A percentile compares a stretch with the other conserved stretches of the same genome.
These are phyloP conservation scores for Callospermophilus lateralis DNA, from an alignment of 2,113 vertebrate genomes.

Conservation along the genomic window DNA sequence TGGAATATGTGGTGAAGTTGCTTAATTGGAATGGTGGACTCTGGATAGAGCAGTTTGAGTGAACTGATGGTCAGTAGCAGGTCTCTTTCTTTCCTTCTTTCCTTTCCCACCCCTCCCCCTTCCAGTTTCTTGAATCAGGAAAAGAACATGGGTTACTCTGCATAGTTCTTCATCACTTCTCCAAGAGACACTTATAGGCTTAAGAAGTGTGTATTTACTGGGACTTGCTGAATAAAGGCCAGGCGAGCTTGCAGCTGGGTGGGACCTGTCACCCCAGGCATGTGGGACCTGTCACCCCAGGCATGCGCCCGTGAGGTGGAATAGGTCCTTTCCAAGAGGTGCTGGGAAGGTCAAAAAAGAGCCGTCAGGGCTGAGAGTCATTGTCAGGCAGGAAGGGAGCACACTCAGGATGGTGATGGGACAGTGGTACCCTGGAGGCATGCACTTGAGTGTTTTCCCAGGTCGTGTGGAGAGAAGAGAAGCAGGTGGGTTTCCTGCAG, in stretches of 20 bases:
- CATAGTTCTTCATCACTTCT: background rate
- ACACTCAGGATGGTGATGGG: fast-evolving
- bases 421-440: fast-evolving
- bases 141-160: background rate
- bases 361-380: fast-evolving
- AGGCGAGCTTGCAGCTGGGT: background rate
- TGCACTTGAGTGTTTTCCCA: background rate
- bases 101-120: too few relatives aligned
- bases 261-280: fast-evolving
- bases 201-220: background rate
- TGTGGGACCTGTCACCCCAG: too few relatives aligned
- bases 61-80: background rate
- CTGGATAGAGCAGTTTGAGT: background rate
- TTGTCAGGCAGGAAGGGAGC: fast-evolving
- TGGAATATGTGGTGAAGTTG: background rate
- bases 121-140: background rate
- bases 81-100: too few relatives aligned
- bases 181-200: background rate
- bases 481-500: background rate
- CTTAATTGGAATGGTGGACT: background rate
- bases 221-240: background rate
- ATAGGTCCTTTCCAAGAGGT: fast-evolving
- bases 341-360: fast-evolving
- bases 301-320: background rate
- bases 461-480: too few relatives aligned